Evolutionary conservation across 2,797 vertebrate genomes (phyloP).

Genomic region (Cygnus olor): DNA sequence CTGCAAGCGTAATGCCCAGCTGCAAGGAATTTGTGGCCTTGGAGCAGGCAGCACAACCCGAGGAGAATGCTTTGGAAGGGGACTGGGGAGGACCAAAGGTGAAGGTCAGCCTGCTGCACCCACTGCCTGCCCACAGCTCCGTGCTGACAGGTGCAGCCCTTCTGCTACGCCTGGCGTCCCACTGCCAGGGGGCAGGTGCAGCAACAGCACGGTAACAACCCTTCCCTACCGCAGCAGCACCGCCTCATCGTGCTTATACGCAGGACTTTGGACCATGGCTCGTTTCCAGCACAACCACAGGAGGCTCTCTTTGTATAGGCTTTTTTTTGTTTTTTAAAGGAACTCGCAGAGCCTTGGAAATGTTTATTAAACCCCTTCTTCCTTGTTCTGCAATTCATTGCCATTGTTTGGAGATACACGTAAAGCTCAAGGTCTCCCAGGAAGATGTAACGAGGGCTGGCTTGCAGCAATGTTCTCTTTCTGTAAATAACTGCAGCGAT

Average conservation of each 20-base stretch:
- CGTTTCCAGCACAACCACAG: not conserved
- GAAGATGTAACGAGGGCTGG: not conserved
- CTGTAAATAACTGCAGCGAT: not conserved
- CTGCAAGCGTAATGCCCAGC: fast-evolving
- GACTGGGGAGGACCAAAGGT: fast-evolving
- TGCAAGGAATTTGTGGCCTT: not conserved
- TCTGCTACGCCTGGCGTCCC: not conserved
- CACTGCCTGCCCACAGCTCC: not conserved
- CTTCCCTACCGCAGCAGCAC: not conserved
- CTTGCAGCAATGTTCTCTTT: conserved; percentile 16
- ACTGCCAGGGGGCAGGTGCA: not conserved
- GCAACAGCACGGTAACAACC: not conserved
- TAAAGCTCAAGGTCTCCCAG: conserved; percentile 24
- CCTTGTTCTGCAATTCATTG: conserved; percentile 6
- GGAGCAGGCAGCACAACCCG: not conserved
- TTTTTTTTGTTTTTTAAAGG: not conserved
- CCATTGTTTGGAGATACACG: not conserved
- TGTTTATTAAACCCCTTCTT: conserved; percentile 35
- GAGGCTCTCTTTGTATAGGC: not conserved
- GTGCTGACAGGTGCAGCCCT: not conserved
- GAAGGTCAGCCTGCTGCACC: not conserved
- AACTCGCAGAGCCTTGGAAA: not conserved
- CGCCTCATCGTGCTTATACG: not conserved
- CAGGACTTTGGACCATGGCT: conserved; percentile 29
- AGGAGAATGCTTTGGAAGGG: not conserved